Conservation (phyloP, 2,797 vertebrate species). For the Schizothorax lantsangensis region DNA sequence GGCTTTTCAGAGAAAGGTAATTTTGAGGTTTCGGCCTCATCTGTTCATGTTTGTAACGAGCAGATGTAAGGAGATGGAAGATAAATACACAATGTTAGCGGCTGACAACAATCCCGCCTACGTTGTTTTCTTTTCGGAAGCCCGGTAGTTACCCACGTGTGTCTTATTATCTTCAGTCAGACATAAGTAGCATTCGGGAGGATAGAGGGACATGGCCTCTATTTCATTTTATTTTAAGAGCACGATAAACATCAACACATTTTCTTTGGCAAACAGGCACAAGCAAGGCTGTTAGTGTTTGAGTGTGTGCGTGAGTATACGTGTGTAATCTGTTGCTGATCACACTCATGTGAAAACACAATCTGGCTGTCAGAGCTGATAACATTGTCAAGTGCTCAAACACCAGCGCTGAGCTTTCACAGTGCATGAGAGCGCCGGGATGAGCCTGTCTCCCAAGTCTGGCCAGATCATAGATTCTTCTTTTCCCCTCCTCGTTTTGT, state of each 20-base stretch:
- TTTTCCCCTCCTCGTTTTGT: constrained; percentile 17
- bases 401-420: constrained; percentile 72
- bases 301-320: constrained; percentile 58
- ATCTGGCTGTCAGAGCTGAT: constrained; percentile 82
- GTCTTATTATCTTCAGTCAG: constrained; percentile 52
- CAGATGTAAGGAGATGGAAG: constrained; percentile 27
- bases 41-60: constrained; percentile 43
- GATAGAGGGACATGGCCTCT: constrained; percentile 67
- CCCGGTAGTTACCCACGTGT: constrained; percentile 26
- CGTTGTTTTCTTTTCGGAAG: constrained; percentile 44
- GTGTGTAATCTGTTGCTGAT: constrained; percentile 79
- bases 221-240: constrained; percentile 64
- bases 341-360: constrained; percentile 80
- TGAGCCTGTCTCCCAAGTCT: constrained; percentile 32
- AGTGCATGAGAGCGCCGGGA: constrained; percentile 65
- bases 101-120: constrained; percentile 42
- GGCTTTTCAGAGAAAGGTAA: constrained; percentile 34
- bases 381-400: constrained; percentile 80
- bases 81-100: constrained; percentile 56
- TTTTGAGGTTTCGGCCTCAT: constrained; percentile 36
- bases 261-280: constrained; percentile 77
- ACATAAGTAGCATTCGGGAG: constrained; percentile 55
- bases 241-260: constrained; percentile 79
- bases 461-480: constrained; percentile 45
- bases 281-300: constrained; percentile 66